Evolutionary conservation across 2,113 vertebrate species (phyloP).

Genomic region (Thalassarche chlororhynchos): DNA sequence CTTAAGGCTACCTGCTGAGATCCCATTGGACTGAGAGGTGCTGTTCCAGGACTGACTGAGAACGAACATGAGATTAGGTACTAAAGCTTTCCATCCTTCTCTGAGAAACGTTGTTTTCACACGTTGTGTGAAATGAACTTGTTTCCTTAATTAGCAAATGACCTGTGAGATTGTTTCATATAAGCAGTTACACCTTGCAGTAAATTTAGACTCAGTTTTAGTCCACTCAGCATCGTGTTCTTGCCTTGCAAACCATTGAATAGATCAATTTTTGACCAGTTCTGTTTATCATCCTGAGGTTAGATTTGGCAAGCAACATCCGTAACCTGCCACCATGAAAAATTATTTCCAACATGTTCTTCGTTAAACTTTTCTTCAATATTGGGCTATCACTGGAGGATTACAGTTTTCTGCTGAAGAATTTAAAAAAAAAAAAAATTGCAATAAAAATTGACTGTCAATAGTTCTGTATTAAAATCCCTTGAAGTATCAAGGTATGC

Average conservation of each 20-base stretch:
- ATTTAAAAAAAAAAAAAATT: not conserved
- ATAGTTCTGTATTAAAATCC: not conserved
- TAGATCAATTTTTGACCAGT: not conserved
- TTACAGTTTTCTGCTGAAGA: not conserved
- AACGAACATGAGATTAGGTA: not conserved
- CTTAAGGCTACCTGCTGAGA: not conserved
- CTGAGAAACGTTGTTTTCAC: not conserved
- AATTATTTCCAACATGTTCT: not conserved
- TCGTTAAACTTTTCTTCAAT: not conserved
- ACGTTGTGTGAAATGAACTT: not conserved
- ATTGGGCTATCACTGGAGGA: not conserved
- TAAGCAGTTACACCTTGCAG: not conserved
- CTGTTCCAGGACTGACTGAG: not conserved
- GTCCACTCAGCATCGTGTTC: not conserved
- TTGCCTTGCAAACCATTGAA: not conserved
- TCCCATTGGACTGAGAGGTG: not conserved
- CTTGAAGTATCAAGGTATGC: not conserved
- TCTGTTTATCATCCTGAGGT: not conserved
- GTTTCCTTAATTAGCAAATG: not conserved
- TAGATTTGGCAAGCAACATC: not conserved
- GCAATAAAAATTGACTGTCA: not conserved
- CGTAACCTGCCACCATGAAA: not conserved
- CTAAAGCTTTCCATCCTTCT: not conserved
- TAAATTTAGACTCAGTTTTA: not conserved
- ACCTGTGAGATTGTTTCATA: not conserved